Evolutionary conservation across 2,113 vertebrate species (phyloP).

Genomic region (Nyctereutes procyonoides): DNA sequence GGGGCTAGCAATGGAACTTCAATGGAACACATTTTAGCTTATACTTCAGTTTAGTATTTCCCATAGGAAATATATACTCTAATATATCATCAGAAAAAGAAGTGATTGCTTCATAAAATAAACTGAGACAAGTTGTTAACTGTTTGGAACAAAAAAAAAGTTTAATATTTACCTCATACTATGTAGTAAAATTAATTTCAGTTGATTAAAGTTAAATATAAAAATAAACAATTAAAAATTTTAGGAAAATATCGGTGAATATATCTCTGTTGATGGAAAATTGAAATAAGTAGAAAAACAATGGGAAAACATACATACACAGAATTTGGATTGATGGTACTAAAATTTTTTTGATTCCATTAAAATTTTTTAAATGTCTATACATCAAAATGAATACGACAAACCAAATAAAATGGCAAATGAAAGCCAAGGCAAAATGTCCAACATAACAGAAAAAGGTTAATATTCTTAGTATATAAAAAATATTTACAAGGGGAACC

Average conservation of each 20-base stretch:
- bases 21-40: conserved; percentile 20
- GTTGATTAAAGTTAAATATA: conserved; percentile 45
- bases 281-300: conserved; percentile 37
- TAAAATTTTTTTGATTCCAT: conserved; percentile 5
- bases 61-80: background rate
- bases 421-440: conserved; percentile 25
- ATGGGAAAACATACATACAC: background rate
- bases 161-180: conserved; percentile 22
- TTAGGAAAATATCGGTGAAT: conserved; percentile 50
- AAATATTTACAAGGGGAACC: conserved; percentile 17
- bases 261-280: conserved; percentile 9
- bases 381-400: conserved; percentile 35
- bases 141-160: conserved; percentile 52
- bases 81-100: background rate
- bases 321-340: background rate
- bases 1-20: background rate
- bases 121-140: conserved; percentile 15
- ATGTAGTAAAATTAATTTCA: conserved; percentile 57
- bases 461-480: conserved; percentile 36
- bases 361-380: conserved; percentile 40
- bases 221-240: conserved; percentile 48
- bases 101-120: conserved; percentile 38
- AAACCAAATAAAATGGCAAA: conserved; percentile 15
- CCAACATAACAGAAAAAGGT: conserved; percentile 29
- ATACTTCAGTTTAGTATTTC: conserved; percentile 6